A percentile compares a stretch with the other conserved stretches of the same genome.
Conservation (phyloP, 2,888 invertebrate genomes). For the Plagodis pulveraria region DNA sequence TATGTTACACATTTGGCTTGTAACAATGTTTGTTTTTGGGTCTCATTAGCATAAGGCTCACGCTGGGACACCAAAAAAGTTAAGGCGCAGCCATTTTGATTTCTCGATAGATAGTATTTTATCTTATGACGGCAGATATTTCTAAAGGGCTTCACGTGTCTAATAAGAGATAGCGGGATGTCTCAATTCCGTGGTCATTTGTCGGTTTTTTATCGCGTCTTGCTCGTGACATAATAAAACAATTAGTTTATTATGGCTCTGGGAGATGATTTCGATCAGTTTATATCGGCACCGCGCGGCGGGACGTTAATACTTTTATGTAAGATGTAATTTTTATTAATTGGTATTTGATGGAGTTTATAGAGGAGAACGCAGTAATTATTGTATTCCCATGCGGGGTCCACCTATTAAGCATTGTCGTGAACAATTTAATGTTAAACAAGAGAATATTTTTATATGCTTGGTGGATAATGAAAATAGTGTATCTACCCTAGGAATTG, state of each 20-base stretch:
- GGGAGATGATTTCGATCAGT: slow-evolving; percentile 77
- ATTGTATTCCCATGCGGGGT: slow-evolving; percentile 64
- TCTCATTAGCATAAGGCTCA: slow-evolving; percentile 81
- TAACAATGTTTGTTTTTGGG: slow-evolving; percentile 84
- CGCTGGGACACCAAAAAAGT: slow-evolving; percentile 70
- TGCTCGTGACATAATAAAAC: slow-evolving; percentile 80
- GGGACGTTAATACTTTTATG: slow-evolving; percentile 80
- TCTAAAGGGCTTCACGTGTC: slow-evolving; percentile 65
- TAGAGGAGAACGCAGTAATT: slow-evolving; percentile 55
- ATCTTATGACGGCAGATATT: slow-evolving; percentile 69
- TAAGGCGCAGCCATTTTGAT: slow-evolving; percentile 68
- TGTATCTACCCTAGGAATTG: too few species aligned
- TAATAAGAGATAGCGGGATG: slow-evolving; percentile 81
- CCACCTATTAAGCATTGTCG: slow-evolving; percentile 34
- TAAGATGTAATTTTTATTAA: slow-evolving; percentile 81
- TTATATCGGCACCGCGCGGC: slow-evolving; percentile 71
- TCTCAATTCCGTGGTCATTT: slow-evolving; percentile 80
- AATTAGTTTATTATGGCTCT: slow-evolving; percentile 79
- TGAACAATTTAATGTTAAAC: slow-evolving; percentile 1
- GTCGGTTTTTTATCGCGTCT: slow-evolving; percentile 75
- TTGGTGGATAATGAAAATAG: too few species aligned
- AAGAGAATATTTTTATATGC: too few species aligned
- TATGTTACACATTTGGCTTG: slow-evolving; percentile 84
- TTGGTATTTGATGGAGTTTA: slow-evolving; percentile 72
- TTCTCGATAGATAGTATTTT: slow-evolving; percentile 68